Evolutionary conservation across 2,888 invertebrate genomes (phyloP), one percentile per base, ranked within the genome.

Genomic region (Neria commutata): DNA sequence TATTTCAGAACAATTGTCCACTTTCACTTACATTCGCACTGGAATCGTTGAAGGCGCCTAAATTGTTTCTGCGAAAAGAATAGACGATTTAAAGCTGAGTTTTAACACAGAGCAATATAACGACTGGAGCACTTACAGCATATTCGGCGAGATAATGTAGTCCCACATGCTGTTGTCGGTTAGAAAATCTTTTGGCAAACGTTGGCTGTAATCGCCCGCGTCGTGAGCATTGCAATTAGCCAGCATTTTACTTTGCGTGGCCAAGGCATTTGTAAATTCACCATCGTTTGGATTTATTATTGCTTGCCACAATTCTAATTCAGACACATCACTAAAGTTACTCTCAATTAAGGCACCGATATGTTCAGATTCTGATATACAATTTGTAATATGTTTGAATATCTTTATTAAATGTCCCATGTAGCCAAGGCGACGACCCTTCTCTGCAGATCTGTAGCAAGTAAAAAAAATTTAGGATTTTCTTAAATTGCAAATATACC

Each of bases 361-460:
- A 76, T 85, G 82, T 80, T 85, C 84, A 72, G 80, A 81, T 74
- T 78, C 78, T 69, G 74, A 74, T 74, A 80, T 75, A 75, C 76
- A 79, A 63, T 71, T 73, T 60, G 84, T 84, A 69, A 88, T 83
- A 74, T 84, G 84, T 76, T 85, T 85, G 37, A 85, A 83, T 70
- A 88, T 86, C 75, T 85, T 85, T 67, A 87, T 87, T 72, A 88
- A 82, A 77, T 88, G 88, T 60, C 88, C 88, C 87, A 88, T 88
- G 70, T 87, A 88, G 69, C 88, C 88, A 71, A 86, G 83, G 54
- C 87, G 84, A 55, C 86, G 80, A 59, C 85, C 84, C 63, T 85
- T 85, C 57, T 83, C 81, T 67, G 82, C 79, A 64, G 80, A 81
- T 73, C 86, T 87, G 50, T 10, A 61, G 60, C n/a, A n/a, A n/a